Evolutionary conservation across 1,140 invertebrate species (phyloP), one percentile per base, ranked within the genome.

Genomic region (Lepidurus apus): DNA sequence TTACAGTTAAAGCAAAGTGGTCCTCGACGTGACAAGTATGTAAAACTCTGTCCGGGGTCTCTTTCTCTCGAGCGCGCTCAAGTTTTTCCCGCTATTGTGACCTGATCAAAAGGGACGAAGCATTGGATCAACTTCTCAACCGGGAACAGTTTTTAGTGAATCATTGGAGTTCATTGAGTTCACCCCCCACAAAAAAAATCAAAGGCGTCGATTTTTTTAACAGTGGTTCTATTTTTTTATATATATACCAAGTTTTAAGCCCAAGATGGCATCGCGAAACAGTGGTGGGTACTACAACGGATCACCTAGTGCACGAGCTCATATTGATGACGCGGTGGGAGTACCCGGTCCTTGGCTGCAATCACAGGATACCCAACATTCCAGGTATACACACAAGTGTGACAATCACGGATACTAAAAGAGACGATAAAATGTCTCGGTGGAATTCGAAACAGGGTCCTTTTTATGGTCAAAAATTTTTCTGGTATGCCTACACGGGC

Each of bases 311-410:
- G 53, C 21, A 9, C 53, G 53, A 65, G 8, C 53, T 13, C 53
- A 65, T 65, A 65, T 65, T 21, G 53, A 65, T 65, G 53, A 65
- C 53, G 53, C 53, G 17, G 53, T 65, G 7, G 53, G 53, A 65
- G 53, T 65, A 65, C 53, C 53, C 17, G 53, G 53, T 65, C 53
- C 53, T 65, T 65, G 53, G 53, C 53, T 65, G 53, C 53, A 65
- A n/a, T 21, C 13, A 65, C 53, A 65, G 53, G 13, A 65, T 65
- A 65, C 53, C 53, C 53, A 65, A 21, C 53, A 65, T 65, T 65
- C 53, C 53, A 65, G 53, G 53, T 65, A 65, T 13, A 65, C 9
- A 13, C 17, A 65, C 53, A 13, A 65, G 17, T 13, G 9, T 65
- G 10, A 1, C 17, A 13, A 65, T n/a, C 53, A 65, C 17, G 17